Conservation (phyloP, 2,113 vertebrate species). For the Himantopus leucocephalus region DNA sequence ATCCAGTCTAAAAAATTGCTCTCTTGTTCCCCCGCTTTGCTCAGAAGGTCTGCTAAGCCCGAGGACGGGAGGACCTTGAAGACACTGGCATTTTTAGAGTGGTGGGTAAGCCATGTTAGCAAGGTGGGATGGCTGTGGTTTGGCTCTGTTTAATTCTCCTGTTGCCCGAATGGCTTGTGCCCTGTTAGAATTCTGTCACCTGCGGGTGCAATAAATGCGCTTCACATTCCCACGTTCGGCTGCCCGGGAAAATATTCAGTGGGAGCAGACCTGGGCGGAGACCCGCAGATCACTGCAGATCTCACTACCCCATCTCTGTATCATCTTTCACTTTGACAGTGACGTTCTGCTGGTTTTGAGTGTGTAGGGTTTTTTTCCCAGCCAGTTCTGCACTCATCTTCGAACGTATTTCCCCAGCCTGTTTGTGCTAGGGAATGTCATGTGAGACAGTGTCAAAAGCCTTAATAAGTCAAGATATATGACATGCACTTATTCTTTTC, state of each 20-base stretch:
- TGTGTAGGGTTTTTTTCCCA: not conserved
- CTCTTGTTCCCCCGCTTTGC: rapidly evolving
- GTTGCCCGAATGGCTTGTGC: not conserved
- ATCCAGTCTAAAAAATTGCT: not conserved
- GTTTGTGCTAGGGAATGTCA: not conserved
- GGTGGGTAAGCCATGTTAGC: not conserved
- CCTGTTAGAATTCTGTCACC: not conserved
- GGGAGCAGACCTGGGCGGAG: not conserved
- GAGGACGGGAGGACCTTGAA: not conserved
- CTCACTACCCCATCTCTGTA: not conserved
- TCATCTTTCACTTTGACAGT: not conserved
- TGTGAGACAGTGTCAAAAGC: not conserved
- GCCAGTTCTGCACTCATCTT: not conserved
- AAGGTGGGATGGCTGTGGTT: not conserved
- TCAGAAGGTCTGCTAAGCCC: not conserved
- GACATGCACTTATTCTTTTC: constrained; percentile 3
- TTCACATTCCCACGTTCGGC: not conserved
- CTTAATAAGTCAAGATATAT: constrained; percentile 18
- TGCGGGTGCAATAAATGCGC: not conserved
- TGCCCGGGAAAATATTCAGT: not conserved
- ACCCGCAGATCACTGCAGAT: not conserved
- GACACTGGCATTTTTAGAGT: not conserved
- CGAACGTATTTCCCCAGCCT: not conserved
- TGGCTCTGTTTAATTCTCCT: not conserved
- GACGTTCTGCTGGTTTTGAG: not conserved